These are phyloP conservation scores for Araneus ventricosus DNA, from an alignment of 1,140 invertebrate genomes.

Conservation along the genomic window DNA sequence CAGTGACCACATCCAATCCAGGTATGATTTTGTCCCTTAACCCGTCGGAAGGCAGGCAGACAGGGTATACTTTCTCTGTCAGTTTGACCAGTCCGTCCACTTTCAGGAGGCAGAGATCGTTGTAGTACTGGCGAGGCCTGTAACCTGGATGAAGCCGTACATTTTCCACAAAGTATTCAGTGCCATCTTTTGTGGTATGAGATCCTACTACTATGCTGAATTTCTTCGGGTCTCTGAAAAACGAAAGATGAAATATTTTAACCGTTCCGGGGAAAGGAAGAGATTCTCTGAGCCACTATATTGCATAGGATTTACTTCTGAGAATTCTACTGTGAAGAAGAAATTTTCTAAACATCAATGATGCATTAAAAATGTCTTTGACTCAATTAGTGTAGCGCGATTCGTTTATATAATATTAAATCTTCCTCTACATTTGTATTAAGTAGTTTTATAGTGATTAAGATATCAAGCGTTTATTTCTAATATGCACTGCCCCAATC, in stretches of 20 bases:
- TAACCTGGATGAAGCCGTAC: conserved; percentile 88
- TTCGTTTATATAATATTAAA: too few relatives aligned
- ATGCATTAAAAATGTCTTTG: too few relatives aligned
- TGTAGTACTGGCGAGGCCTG: conserved; percentile 92
- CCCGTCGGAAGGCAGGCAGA: conserved; percentile 85
- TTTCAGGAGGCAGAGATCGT: conserved; percentile 92
- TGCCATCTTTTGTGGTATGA: conserved; percentile 60
- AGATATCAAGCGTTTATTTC: too few relatives aligned
- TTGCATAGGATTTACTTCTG: too few relatives aligned
- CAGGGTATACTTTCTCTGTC: conserved; percentile 93
- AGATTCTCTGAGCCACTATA: too few relatives aligned
- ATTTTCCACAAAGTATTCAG: conserved; percentile 27
- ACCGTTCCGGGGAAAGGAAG: background rate
- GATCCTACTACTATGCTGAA: conserved; percentile 39
- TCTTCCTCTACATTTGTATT: too few relatives aligned
- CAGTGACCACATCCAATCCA: conserved; percentile 90
- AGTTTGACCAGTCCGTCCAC: conserved; percentile 89
- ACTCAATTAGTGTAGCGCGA: too few relatives aligned
- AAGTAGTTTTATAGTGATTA: too few relatives aligned
- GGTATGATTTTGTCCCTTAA: conserved; percentile 82
- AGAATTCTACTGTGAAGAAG: too few relatives aligned
- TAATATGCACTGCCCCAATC: too few relatives aligned
- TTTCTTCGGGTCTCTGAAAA: conserved; percentile 60
- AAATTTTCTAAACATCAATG: too few relatives aligned
- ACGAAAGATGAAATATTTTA: background rate